Evolutionary conservation across 2,888 invertebrate species (phyloP).

Genomic region (Ophonus ardosiacus): DNA sequence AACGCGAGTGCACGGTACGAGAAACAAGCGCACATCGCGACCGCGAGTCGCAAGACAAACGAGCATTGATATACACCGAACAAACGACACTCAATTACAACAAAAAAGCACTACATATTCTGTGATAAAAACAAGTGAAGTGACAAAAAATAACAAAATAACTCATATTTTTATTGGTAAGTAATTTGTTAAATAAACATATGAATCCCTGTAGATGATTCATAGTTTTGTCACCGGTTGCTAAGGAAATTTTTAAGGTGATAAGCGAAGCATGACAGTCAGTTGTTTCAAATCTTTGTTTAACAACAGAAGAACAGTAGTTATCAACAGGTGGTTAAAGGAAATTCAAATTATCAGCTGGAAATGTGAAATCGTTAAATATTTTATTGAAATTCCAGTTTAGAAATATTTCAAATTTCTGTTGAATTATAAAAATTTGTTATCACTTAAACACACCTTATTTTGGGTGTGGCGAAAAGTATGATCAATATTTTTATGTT

Average conservation of each 20-base stretch:
- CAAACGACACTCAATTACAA: neutral
- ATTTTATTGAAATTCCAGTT: neutral
- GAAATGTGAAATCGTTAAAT: neutral
- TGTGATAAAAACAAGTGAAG: neutral
- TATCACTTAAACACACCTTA: neutral
- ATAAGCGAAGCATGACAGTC: constrained; percentile 44
- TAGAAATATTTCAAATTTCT: neutral
- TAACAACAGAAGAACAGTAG: neutral
- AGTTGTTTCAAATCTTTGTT: neutral
- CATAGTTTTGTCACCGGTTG: neutral
- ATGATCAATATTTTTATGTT: neutral
- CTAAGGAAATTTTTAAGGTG: constrained; percentile 20
- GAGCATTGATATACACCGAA: neutral
- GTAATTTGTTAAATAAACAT: neutral
- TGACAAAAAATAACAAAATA: neutral
- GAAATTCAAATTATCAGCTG: neutral
- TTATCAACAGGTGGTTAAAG: constrained; percentile 29
- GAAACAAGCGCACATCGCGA: neutral
- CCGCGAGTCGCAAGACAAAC: neutral
- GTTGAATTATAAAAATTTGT: neutral
- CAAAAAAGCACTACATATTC: neutral
- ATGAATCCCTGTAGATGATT: neutral
- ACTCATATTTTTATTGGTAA: neutral
- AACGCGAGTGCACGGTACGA: neutral
- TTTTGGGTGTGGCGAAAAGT: neutral